Percentiles rank a stretch among this genome's conserved stretches.
Evolutionary conservation across 2,888 invertebrate genomes (phyloP).

Genomic region (Clitarchus hookeri): DNA sequence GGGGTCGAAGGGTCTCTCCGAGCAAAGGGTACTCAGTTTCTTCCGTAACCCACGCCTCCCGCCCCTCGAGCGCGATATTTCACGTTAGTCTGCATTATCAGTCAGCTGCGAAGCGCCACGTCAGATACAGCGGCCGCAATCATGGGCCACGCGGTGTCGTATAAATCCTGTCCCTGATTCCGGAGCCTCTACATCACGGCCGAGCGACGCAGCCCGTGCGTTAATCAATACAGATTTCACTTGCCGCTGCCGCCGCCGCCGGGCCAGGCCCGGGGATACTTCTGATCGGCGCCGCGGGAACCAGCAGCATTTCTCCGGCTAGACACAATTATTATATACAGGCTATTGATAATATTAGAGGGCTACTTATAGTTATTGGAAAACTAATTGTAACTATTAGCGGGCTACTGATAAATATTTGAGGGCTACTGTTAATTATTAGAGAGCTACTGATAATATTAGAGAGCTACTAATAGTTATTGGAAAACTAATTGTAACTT

Average conservation of each 20-base stretch:
- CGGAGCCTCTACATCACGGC: background rate
- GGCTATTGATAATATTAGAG: too few relatives aligned
- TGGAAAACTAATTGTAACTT: too few relatives aligned
- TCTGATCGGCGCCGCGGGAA: background rate
- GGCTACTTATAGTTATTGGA: too few relatives aligned
- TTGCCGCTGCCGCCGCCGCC: background rate
- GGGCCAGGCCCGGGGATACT: background rate
- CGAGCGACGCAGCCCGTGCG: background rate
- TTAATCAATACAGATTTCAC: background rate
- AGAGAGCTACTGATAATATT: too few relatives aligned
- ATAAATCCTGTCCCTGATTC: background rate
- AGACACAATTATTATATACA: too few relatives aligned
- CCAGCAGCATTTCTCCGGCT: too few relatives aligned
- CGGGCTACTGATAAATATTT: too few relatives aligned
- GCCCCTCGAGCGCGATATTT: background rate
- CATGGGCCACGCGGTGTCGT: background rate
- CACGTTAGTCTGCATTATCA: conserved; percentile 7
- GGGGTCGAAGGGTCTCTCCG: background rate
- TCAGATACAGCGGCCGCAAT: conserved; percentile 14
- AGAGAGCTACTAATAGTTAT: too few relatives aligned
- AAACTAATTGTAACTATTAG: too few relatives aligned
- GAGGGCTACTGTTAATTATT: too few relatives aligned
- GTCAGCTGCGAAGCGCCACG: background rate
- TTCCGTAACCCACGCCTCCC: background rate
- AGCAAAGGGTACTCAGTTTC: background rate